A percentile compares a stretch with the other conserved stretches of the same genome.
Evolutionary conservation across 2,888 invertebrate genomes (phyloP).

Genomic region (Epiblema foenella): DNA sequence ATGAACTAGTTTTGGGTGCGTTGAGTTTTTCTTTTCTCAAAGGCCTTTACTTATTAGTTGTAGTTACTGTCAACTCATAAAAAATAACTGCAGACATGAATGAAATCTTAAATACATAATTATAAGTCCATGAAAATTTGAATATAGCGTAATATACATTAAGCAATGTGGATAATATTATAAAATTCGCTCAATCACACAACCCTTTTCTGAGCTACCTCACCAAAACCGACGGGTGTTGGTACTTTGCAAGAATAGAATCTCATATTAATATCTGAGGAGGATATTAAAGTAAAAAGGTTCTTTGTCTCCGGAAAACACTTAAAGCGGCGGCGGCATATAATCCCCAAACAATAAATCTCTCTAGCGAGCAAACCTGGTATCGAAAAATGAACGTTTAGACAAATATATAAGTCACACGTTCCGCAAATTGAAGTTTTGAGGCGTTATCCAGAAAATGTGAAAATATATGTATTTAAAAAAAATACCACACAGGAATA

Average conservation of each 20-base stretch:
- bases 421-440: slow-evolving; percentile 1
- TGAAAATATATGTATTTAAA: slow-evolving; percentile 20
- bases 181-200: neutral
- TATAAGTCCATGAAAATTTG: neutral
- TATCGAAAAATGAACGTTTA: slow-evolving; percentile 37
- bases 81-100: too few relatives aligned
- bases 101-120: too few relatives aligned
- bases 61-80: too few relatives aligned
- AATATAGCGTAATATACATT: neutral
- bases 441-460: slow-evolving; percentile 18
- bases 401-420: slow-evolving; percentile 23
- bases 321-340: slow-evolving; percentile 24
- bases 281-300: slow-evolving; percentile 36
- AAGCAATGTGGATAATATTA: neutral
- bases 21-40: too few relatives aligned
- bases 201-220: neutral
- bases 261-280: slow-evolving; percentile 40
- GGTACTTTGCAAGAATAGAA: slow-evolving; percentile 28
- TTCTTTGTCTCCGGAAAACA: slow-evolving; percentile 42
- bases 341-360: slow-evolving; percentile 42
- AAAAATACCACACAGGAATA: neutral
- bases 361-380: slow-evolving; percentile 27
- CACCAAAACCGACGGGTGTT: slow-evolving; percentile 19
- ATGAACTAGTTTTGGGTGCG: too few relatives aligned
- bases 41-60: too few relatives aligned